These are phyloP conservation scores for Mactromeris polynyma DNA, from an alignment of 2,888 invertebrate genomes.

Conservation along the genomic window DNA sequence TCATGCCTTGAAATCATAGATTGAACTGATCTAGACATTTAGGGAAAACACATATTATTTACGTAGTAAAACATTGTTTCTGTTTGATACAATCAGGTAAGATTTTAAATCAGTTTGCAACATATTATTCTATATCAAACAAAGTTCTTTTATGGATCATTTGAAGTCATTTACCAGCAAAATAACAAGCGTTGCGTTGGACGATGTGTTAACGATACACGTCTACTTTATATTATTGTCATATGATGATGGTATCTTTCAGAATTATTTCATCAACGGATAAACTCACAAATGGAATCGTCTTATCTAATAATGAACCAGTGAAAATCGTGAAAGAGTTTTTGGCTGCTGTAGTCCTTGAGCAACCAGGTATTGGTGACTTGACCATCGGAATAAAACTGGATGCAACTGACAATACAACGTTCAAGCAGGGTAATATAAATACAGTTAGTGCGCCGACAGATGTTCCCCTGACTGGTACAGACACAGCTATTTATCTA, in stretches of 20 bases:
- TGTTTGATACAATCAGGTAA: no score
- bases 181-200: no score
- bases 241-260: not conserved
- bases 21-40: no score
- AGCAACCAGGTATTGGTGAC: slow-evolving; percentile 24
- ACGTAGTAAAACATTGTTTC: no score
- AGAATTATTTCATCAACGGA: slow-evolving; percentile 65
- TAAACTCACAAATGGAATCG: slow-evolving; percentile 41
- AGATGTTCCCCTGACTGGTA: slow-evolving; percentile 36
- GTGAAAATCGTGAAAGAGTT: slow-evolving; percentile 40
- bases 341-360: slow-evolving; percentile 27
- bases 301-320: not conserved
- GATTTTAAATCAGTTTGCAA: no score
- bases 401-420: not conserved
- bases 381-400: slow-evolving; percentile 54
- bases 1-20: no score
- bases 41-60: no score
- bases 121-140: no score
- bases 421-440: slow-evolving; percentile 8
- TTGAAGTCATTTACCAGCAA: no score
- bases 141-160: no score
- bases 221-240: no score
- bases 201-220: no score
- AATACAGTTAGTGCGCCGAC: slow-evolving; percentile 8
- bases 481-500: slow-evolving; percentile 70